phyloP scores from a whole-genome alignment of 1,140 invertebrate species.

The Tenebrio molitor region DNA sequence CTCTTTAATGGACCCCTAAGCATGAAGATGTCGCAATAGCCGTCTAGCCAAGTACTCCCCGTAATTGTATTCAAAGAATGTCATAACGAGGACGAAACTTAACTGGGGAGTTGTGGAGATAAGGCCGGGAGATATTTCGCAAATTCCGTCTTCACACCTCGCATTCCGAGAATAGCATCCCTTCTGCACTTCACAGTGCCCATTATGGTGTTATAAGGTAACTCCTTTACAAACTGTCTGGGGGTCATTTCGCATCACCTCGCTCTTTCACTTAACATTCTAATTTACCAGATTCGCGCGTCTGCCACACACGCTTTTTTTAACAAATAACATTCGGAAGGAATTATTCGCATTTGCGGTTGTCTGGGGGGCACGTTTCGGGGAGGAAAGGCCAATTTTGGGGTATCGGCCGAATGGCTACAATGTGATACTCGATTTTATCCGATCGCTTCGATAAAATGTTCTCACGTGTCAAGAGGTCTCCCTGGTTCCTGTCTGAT shows the following conservation, averaged over 20 bases:
- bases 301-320: too few species aligned
- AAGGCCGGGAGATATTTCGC: conserved; percentile 46
- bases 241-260: conserved; percentile 2
- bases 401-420: not conserved
- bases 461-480: not conserved
- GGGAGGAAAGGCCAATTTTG: not conserved
- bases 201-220: conserved; percentile 37
- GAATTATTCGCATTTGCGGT: too few species aligned
- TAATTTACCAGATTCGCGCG: not conserved
- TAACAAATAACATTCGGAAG: too few species aligned
- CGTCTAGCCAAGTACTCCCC: conserved; percentile 20
- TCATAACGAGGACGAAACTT: conserved; percentile 33
- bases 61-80: conserved; percentile 27
- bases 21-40: conserved; percentile 47
- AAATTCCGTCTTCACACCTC: conserved; percentile 49
- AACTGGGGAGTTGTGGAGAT: conserved; percentile 42
- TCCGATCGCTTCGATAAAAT: conserved; percentile 7
- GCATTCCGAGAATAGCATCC: conserved; percentile 43
- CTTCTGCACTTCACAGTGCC: conserved; percentile 9
- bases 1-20: conserved; percentile 47
- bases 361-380: not conserved
- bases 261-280: not conserved
- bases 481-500: not conserved
- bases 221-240: conserved; percentile 30
- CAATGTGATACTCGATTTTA: conserved; percentile 19